Conservation (phyloP, 2,797 vertebrate species). For the Cirrhinus molitorella region DNA sequence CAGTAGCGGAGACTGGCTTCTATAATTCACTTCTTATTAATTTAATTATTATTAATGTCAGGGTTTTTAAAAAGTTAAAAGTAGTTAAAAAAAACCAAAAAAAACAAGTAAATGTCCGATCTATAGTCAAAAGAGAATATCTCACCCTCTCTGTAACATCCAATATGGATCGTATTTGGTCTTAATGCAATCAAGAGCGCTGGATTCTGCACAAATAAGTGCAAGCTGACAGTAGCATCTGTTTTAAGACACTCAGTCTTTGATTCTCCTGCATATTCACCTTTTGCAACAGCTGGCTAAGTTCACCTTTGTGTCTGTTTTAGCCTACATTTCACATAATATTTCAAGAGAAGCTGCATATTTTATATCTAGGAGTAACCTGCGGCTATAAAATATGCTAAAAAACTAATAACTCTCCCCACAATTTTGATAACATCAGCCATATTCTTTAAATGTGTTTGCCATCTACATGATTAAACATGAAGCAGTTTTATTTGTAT, state of each 20-base stretch:
- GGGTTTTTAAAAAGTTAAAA: background rate
- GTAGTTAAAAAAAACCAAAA: background rate
- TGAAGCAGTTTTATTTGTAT: constrained; percentile 1
- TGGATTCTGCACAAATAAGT: constrained; percentile 2
- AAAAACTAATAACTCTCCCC: background rate
- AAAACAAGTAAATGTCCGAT: background rate
- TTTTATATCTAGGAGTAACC: background rate
- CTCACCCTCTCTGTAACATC: background rate
- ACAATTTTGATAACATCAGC: background rate
- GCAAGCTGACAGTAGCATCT: background rate
- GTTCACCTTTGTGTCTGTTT: constrained; percentile 10
- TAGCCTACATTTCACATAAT: background rate
- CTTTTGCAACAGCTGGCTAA: background rate
- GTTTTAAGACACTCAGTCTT: background rate
- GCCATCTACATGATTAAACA: background rate
- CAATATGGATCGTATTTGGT: background rate
- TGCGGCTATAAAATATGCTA: background rate
- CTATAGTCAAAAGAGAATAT: background rate
- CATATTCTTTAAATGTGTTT: background rate
- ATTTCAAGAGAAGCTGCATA: background rate
- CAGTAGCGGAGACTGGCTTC: too few relatives aligned
- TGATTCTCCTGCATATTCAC: background rate
- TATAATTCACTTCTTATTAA: too few relatives aligned
- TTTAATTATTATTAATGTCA: background rate
- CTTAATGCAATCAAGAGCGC: background rate